Evolutionary conservation across 2,797 vertebrate species (phyloP), one percentile per base, ranked within the genome.

Genomic region (Pantherophis vulpinus): DNA sequence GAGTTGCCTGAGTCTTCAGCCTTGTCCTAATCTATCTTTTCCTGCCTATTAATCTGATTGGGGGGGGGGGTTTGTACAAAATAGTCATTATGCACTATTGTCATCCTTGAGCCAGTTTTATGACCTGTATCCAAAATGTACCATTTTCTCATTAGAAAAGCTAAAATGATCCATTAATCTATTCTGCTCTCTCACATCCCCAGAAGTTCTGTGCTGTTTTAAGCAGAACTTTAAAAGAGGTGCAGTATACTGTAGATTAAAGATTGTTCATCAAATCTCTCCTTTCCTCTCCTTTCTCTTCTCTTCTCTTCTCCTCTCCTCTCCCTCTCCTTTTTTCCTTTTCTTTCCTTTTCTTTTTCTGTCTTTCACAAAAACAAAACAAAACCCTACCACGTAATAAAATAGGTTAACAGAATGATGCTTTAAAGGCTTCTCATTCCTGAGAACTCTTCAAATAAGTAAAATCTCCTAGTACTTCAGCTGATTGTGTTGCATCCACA

Each of bases 61-160:
- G 2, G 9, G 25, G 25, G 60, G 11, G 11, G 51, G 88, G 94
- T 91, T 95, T 95, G 91, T 61, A 95, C 93, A 92, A 42, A 89
- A 93, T 92, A 96, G 96, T 95, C 95, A 96, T 97, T 97, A 96
- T 93, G 92, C 91, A 96, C 93, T 95, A 94, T 96, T 96, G 95
- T 96, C 95, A 95, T 93, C 95, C 96, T 97, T 97, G 94, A 96
- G 95, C 96, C 96, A 96, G 91, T 96, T 96, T 97, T 97, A 97
- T 95, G 96, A 96, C 94, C 96, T 96, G 95, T 97, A 95, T 96
- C 96, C 91, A 94, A 95, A 92, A 94, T 70, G 74, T 95, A 94
- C 86, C 56, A 94, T 89, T 93, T 95, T 96, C 91, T 96, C 94
- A 96, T 96, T 96, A 96, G 95, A 96, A 89, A 92, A 3, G 54